These are phyloP conservation scores for Aphelocoma coerulescens DNA, from an alignment of 2,113 vertebrate genomes.

Conservation along the genomic window DNA sequence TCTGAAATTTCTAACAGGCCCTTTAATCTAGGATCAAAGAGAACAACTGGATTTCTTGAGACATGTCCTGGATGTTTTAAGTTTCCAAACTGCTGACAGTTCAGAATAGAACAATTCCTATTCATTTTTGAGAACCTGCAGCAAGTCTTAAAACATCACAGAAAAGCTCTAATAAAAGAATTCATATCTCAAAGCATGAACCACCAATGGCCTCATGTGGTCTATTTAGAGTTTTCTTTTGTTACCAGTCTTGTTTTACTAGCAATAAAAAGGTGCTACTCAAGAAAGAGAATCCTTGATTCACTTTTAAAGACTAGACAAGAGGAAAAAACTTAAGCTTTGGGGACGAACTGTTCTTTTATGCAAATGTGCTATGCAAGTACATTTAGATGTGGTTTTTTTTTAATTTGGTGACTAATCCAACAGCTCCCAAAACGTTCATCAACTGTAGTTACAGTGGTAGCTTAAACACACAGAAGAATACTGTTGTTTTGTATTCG, in stretches of 20 bases:
- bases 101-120: background rate
- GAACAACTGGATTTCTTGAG: constrained; percentile 25
- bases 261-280: background rate
- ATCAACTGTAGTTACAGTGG: background rate
- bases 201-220: background rate
- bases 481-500: background rate
- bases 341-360: background rate
- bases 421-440: background rate
- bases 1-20: constrained; percentile 2
- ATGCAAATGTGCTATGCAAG: background rate
- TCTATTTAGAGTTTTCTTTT: background rate
- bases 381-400: background rate
- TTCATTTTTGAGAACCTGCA: constrained; percentile 10
- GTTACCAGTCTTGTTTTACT: background rate
- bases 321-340: background rate
- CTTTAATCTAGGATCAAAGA: constrained; percentile 40
- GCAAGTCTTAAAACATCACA: constrained; percentile 22
- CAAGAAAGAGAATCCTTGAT: background rate
- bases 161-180: constrained; percentile 32
- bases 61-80: constrained; percentile 11
- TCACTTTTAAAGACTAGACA: background rate
- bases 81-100: constrained; percentile 28
- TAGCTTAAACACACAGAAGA: background rate
- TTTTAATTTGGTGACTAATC: background rate
- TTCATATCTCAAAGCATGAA: background rate